These are phyloP conservation scores for Lasioglossum malachurum DNA, from an alignment of 2,888 invertebrate species.

Conservation along the genomic window DNA sequence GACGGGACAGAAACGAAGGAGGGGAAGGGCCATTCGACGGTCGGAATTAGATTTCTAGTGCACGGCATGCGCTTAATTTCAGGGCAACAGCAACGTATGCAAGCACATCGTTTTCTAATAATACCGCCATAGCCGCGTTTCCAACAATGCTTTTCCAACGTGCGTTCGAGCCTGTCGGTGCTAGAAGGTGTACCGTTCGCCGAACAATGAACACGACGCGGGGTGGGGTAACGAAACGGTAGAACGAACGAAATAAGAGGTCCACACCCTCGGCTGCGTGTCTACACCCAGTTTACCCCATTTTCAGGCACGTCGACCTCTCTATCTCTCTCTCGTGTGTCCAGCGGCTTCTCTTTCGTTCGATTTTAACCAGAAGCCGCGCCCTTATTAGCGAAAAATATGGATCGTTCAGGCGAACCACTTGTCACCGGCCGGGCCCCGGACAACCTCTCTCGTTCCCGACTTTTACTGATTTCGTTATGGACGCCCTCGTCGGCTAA, in stretches of 20 bases:
- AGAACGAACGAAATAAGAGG: slow-evolving; percentile 46
- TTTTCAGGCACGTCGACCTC: slow-evolving; percentile 54
- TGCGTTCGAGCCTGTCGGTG: not conserved
- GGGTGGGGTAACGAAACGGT: slow-evolving; percentile 26
- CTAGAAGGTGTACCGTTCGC: not conserved
- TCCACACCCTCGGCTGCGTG: slow-evolving; percentile 64
- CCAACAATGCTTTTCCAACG: slow-evolving; percentile 58
- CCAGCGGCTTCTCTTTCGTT: slow-evolving; percentile 17
- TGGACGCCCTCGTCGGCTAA: slow-evolving; percentile 4
- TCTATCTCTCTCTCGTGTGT: slow-evolving; percentile 2
- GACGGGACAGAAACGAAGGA: not conserved
- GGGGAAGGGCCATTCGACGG: not conserved
- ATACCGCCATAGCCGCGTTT: slow-evolving; percentile 60
- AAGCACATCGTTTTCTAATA: slow-evolving; percentile 66
- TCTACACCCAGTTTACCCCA: slow-evolving; percentile 60
- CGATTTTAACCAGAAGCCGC: slow-evolving; percentile 66
- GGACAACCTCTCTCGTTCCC: not conserved
- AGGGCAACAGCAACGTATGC: slow-evolving; percentile 42
- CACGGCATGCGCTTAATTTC: slow-evolving; percentile 72
- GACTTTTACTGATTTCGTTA: slow-evolving; percentile 37
- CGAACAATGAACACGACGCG: slow-evolving; percentile 23
- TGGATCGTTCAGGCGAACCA: slow-evolving; percentile 60
- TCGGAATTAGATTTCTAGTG: slow-evolving; percentile 77
- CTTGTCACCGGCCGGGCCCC: slow-evolving; percentile 16
- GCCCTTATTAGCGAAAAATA: slow-evolving; percentile 69